Base-by-base conservation (phyloP, 2,113 vertebrate species). In the Apistogramma diplotaenia region DNA sequence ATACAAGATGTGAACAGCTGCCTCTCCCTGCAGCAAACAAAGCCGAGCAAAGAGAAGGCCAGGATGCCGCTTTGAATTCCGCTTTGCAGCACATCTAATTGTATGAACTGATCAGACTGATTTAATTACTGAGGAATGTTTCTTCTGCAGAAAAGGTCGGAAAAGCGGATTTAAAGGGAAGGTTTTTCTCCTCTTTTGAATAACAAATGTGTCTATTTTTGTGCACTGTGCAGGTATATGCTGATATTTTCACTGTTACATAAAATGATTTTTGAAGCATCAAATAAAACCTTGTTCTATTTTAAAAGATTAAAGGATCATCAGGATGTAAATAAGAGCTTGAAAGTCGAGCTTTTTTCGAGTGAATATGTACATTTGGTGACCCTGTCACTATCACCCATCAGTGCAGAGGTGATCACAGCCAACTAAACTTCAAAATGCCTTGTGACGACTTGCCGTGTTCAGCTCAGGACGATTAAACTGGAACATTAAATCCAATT, bases 1-100 rank as follows among this genome's bases (percentile, higher is more conserved):
- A 86, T 49, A 33, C 43, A 71, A 62, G 82, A 79, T 51, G 57
- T 76, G 76, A 84, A 78, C 89, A 91, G 89, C 86, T 86, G 81
- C 76, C 31, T 70, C 72, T 82, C 37, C 40, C 40, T 55, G 29
- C 65, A 70, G 75, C 49, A 10, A 53, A 73, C n/a, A 21, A 19
- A 65, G n/a, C 46, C 11, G 2, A 72, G 29, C 15, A 10, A 53
- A 75, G 23, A 62, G 40, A 87, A 70, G 70, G 29, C 61, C 37
- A 21, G 74, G 51, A 72, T 40, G 78, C 40, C 75, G 67, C 85
- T 72, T 77, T 82, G 43, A 40, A 53, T 51, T 83, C 65, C 4
- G 70, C 85, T 82, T 67, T 76, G 21, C 43, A 60, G 23, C 59
- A 61, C 56, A 61, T 80, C 43, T 71, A 65, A 82, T 79, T 43